Conservation (phyloP, 2,888 invertebrate species). For the Lochmaea capreae region DNA sequence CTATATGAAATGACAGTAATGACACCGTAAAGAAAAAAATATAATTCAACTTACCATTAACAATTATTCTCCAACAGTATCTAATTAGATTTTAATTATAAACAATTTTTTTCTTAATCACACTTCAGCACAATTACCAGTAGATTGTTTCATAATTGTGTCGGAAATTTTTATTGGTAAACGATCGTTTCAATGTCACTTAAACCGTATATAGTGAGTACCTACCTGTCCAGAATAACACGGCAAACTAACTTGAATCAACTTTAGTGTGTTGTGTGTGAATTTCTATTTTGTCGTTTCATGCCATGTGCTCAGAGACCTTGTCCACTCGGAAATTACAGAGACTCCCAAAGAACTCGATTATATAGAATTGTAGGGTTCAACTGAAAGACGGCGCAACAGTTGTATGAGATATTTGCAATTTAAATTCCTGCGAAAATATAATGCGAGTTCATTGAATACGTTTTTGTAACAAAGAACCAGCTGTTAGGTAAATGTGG, state of each 20-base stretch:
- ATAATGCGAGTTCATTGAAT: neutral
- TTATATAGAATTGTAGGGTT: neutral
- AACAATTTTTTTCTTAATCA: neutral
- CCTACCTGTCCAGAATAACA: constrained; percentile 26
- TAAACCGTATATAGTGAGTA: constrained; percentile 7
- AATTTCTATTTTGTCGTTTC: constrained; percentile 26
- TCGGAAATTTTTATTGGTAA: constrained; percentile 26
- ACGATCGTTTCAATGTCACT: constrained; percentile 28
- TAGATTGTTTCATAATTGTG: constrained; percentile 25
- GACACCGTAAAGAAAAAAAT: neutral
- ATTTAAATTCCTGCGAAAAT: neutral
- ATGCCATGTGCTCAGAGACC: constrained; percentile 45
- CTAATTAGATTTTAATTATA: neutral
- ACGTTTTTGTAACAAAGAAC: neutral
- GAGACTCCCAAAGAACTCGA: constrained; percentile 32
- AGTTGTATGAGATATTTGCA: neutral
- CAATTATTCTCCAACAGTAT: neutral
- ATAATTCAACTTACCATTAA: neutral
- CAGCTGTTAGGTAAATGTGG: neutral
- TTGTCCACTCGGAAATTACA: constrained; percentile 42
- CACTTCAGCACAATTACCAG: constrained; percentile 14
- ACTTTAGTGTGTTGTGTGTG: constrained; percentile 16
- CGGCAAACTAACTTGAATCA: constrained; percentile 19
- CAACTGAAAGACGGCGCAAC: neutral
- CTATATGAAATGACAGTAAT: too few species aligned